Conservation (phyloP, 64 coral and sea anemone species). For the Pachyseris speciosa region DNA sequence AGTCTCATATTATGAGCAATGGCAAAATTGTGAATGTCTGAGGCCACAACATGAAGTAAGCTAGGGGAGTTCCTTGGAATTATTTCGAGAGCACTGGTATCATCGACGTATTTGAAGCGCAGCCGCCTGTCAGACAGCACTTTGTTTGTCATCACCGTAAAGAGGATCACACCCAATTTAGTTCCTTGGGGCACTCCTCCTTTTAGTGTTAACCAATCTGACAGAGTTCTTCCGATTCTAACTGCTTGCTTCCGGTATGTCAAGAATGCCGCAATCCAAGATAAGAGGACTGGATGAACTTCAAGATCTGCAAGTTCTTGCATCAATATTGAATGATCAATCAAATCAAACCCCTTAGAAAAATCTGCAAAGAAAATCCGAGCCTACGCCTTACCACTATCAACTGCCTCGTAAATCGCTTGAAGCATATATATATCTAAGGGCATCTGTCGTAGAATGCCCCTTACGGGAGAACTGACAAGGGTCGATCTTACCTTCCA, state of each 20-base stretch:
- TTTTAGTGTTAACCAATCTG: slow-evolving; percentile 22
- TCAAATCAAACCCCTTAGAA: neutral
- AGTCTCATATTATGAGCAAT: slow-evolving; percentile 60
- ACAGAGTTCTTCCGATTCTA: neutral
- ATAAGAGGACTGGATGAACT: neutral
- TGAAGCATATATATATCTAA: neutral
- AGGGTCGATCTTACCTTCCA: too few species aligned
- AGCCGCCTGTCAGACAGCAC: slow-evolving; percentile 35
- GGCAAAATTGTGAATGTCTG: slow-evolving; percentile 52
- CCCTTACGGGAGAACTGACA: too few species aligned
- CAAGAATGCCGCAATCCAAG: neutral
- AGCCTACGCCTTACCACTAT: neutral
- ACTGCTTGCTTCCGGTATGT: neutral
- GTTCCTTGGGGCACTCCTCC: slow-evolving; percentile 38
- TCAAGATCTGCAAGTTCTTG: neutral
- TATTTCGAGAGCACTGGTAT: slow-evolving; percentile 51
- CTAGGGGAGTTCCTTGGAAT: slow-evolving; percentile 54
- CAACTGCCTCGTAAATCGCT: slow-evolving; percentile 7
- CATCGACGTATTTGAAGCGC: slow-evolving; percentile 48
- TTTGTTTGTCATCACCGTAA: slow-evolving; percentile 42
- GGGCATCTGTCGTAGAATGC: too few species aligned
- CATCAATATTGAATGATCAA: slow-evolving; percentile 1
- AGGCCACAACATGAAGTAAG: slow-evolving; percentile 57
- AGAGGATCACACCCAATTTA: slow-evolving; percentile 41
- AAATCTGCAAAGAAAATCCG: neutral